Conservation (phyloP, 64 coral and sea anemone genomes). For the Stylophora pistillata region DNA sequence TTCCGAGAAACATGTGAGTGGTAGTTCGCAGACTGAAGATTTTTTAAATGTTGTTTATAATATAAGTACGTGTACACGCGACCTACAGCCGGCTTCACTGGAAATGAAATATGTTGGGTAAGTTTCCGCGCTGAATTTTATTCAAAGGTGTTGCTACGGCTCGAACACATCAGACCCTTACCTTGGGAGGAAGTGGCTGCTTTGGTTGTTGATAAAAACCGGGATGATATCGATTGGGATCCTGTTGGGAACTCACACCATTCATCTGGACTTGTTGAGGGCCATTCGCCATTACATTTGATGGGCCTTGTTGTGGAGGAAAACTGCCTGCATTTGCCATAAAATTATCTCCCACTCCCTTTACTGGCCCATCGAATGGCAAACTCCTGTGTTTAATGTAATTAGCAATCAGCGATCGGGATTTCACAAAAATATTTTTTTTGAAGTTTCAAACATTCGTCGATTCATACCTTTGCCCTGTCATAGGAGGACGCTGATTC, state of each 20-base stretch:
- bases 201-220: constrained; percentile 48
- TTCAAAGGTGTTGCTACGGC: neutral
- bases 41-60: constrained; percentile 7
- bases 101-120: neutral
- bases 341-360: constrained; percentile 63
- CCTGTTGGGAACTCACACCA: constrained; percentile 53
- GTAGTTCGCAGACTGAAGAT: neutral
- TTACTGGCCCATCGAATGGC: constrained; percentile 70
- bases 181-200: constrained; percentile 81
- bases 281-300: constrained; percentile 70
- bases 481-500: constrained; percentile 86
- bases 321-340: constrained; percentile 49
- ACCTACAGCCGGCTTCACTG: neutral
- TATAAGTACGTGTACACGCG: constrained; percentile 2
- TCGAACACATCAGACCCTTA: neutral
- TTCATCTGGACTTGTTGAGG: constrained; percentile 71
- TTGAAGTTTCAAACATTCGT: constrained; percentile 26
- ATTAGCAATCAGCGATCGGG: neutral
- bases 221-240: constrained; percentile 32
- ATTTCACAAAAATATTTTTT: constrained; percentile 13
- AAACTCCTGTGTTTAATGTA: constrained; percentile 28
- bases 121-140: neutral
- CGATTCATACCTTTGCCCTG: constrained; percentile 44
- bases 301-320: constrained; percentile 65
- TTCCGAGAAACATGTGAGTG: neutral